Evolutionary conservation across 2,797 vertebrate genomes (phyloP), one percentile per base, ranked within the genome.

Genomic region (Acrossocheilus wenchowensis): DNA sequence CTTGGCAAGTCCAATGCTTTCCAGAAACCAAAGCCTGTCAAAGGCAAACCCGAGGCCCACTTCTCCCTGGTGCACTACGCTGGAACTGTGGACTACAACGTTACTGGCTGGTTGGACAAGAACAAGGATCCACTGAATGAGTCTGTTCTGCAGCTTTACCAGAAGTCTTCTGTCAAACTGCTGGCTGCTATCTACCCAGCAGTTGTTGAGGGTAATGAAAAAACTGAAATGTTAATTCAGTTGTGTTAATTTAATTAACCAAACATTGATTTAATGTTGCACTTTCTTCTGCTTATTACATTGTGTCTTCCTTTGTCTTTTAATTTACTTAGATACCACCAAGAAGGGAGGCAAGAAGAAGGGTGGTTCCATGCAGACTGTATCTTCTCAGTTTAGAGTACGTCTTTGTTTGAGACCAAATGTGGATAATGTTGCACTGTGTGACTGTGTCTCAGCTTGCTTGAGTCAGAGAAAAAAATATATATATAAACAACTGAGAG

Each of bases 71-170:
- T 95, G 92, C 97, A 98, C 91, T 98, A 98, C 0, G 97, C 97
- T 12, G 97, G 97, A 0, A 97, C 95, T 0, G 97, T 98, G 85
- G 97, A 97, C 89, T 98, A 98, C 94, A 98, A 97, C 81, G 94
- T 98, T 77, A 0, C 0, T 23, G 97, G 97, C 69, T 98, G 97
- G 97, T 93, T 98, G 39, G 97, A 98, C 87, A 98, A 98, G 92
- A 98, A 98, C 92, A 98, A 98, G 90, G 97, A 98, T 73, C 97
- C 97, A 21, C 90, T 98, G 93, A 98, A 97, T 0, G 97, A 98
- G 21, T 97, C 97, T 0, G 94, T 97, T 64, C 48, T 98, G 15
- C 95, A 95, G 66, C 89, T 98, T 48, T 98, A 97, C 92, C 96
- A 95, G 90, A 97, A 97, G 57, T 96, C 96, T 17, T 88, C 94